phyloP scores from a whole-genome alignment of 2,113 vertebrate species.

The Fukomys damarensis region DNA sequence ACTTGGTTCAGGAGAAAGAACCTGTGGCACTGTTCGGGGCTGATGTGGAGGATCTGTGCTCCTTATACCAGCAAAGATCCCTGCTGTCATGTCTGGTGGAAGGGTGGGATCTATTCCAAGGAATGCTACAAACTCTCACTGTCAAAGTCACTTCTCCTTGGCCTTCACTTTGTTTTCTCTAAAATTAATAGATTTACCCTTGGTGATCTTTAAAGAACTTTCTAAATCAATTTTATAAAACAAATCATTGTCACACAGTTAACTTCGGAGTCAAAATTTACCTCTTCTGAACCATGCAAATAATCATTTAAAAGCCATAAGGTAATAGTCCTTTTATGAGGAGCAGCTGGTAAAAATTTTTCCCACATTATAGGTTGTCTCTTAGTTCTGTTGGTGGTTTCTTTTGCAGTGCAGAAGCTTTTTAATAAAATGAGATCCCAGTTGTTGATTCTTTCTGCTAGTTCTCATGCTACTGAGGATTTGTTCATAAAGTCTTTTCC shows the following conservation, averaged over 20 bases:
- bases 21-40: fast-evolving
- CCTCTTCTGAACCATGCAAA: background rate
- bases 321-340: no score
- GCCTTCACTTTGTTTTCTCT: background rate
- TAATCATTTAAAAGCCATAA: slow-evolving; percentile 19
- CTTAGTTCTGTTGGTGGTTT: no score
- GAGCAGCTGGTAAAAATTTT: no score
- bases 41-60: background rate
- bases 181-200: background rate
- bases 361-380: no score
- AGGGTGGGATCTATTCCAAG: fast-evolving
- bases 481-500: no score
- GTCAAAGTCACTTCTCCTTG: background rate
- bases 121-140: background rate
- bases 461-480: no score
- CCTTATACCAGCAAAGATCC: no score
- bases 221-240: background rate
- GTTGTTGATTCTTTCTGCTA: no score
- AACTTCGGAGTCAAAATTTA: background rate
- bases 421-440: no score
- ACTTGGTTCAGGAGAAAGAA: background rate
- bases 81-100: fast-evolving
- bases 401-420: no score
- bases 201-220: slow-evolving; percentile 8
- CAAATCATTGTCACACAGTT: background rate